These are phyloP conservation scores for Bilobella aurantiaca DNA, from an alignment of 1,140 invertebrate genomes.

Conservation along the genomic window DNA sequence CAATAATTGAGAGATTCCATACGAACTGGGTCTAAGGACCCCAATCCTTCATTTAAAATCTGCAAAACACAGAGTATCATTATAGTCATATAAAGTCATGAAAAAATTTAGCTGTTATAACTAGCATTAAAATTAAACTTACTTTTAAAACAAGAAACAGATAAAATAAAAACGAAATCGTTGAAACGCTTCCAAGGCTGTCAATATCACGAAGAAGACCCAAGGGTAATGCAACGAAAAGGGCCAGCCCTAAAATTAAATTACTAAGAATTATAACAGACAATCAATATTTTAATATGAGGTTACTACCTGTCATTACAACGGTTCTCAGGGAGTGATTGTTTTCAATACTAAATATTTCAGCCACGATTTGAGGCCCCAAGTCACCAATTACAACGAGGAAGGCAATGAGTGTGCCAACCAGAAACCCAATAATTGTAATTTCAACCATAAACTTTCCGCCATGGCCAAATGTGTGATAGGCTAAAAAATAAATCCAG, in stretches of 20 bases:
- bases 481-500: conserved; percentile 57
- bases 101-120: not conserved
- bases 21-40: conserved; percentile 62
- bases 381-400: conserved; percentile 96
- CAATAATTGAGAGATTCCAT: conserved; percentile 64
- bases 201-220: conserved; percentile 83
- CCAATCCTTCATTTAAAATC: conserved; percentile 64
- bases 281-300: not conserved
- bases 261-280: not conserved
- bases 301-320: conserved; percentile 42
- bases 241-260: conserved; percentile 47
- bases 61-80: conserved; percentile 37
- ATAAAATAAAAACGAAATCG: conserved; percentile 83
- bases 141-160: conserved; percentile 78
- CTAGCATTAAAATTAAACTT: conserved; percentile 34
- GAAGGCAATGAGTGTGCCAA: conserved; percentile 90
- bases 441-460: conserved; percentile 87
- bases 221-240: conserved; percentile 79
- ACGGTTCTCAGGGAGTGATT: conserved; percentile 55
- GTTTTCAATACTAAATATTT: conserved; percentile 63
- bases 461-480: conserved; percentile 73
- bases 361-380: conserved; percentile 76
- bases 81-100: not conserved
- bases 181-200: conserved; percentile 74
- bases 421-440: conserved; percentile 83